Evolutionary conservation across 2,888 invertebrate species (phyloP).

Genomic region (Oconnorella tubifera): DNA sequence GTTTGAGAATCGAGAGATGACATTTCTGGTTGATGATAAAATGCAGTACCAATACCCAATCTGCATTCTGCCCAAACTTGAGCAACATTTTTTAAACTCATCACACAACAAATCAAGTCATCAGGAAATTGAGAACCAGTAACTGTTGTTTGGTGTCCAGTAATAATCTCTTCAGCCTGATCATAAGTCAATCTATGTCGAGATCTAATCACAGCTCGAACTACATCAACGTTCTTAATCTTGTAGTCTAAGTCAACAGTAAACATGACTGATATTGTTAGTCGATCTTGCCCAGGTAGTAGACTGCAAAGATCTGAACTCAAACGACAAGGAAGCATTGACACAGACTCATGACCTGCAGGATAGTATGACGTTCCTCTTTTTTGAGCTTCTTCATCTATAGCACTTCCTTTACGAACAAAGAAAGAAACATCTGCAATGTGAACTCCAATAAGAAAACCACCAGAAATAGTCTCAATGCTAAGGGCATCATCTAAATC

Average conservation of each 20-base stretch:
- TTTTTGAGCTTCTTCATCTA: constrained; percentile 65
- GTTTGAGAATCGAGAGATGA: constrained; percentile 30
- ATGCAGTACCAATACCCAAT: neutral
- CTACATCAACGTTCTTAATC: constrained; percentile 30
- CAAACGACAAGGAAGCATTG: constrained; percentile 85
- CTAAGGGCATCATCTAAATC: constrained; percentile 94
- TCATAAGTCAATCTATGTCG: constrained; percentile 13
- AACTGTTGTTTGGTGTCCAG: neutral
- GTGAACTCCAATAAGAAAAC: constrained; percentile 70
- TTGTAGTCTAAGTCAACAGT: constrained; percentile 62
- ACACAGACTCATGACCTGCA: constrained; percentile 63
- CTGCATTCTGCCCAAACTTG: neutral
- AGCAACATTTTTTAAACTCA: neutral
- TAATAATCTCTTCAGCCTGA: constrained; percentile 13
- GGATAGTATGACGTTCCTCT: constrained; percentile 67
- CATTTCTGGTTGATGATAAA: neutral
- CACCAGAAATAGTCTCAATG: constrained; percentile 66
- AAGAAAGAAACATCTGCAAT: constrained; percentile 89
- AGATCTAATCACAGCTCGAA: constrained; percentile 8
- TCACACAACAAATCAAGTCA: neutral
- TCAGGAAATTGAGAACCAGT: neutral
- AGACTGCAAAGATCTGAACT: constrained; percentile 63
- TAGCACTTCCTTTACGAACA: constrained; percentile 68
- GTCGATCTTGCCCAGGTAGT: constrained; percentile 54
- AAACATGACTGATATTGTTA: constrained; percentile 19